Evolutionary conservation across 2,888 invertebrate genomes (phyloP).

Genomic region (Ellobium chinense): DNA sequence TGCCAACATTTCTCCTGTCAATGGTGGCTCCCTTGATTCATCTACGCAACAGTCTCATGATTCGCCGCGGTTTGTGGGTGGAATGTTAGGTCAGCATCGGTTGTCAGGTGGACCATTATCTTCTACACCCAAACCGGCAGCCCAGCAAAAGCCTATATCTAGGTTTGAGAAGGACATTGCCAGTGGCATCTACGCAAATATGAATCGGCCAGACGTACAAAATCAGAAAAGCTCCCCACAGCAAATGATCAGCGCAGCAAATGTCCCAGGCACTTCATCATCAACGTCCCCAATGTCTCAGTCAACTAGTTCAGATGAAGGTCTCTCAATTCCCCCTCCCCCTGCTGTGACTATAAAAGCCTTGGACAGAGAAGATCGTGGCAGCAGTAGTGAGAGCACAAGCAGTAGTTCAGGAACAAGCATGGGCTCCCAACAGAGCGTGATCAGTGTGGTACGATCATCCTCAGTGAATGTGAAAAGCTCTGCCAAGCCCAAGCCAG

Average conservation of each 20-base stretch:
- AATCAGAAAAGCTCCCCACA: slow-evolving; percentile 53
- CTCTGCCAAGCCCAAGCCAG: slow-evolving; percentile 60
- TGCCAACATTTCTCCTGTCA: slow-evolving; percentile 13
- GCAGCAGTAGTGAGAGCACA: slow-evolving; percentile 62
- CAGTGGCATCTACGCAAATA: slow-evolving; percentile 62
- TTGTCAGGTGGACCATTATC: slow-evolving; percentile 47
- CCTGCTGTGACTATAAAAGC: slow-evolving; percentile 17
- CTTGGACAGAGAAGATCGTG: slow-evolving; percentile 49
- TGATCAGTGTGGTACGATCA: slow-evolving; percentile 52
- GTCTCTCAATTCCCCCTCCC: slow-evolving; percentile 27
- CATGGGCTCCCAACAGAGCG: slow-evolving; percentile 63
- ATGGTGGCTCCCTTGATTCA: slow-evolving; percentile 35
- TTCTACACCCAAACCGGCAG: slow-evolving; percentile 58
- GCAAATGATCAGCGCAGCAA: slow-evolving; percentile 44
- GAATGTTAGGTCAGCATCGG: slow-evolving; percentile 35
- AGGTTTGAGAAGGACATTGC: slow-evolving; percentile 65
- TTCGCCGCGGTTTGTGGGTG: slow-evolving; percentile 34
- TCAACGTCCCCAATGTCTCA: neutral
- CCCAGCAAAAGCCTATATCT: slow-evolving; percentile 54
- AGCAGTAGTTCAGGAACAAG: slow-evolving; percentile 62
- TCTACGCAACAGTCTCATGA: slow-evolving; percentile 32
- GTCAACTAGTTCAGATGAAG: neutral
- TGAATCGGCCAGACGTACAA: slow-evolving; percentile 64
- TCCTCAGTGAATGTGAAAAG: slow-evolving; percentile 41
- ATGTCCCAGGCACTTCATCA: neutral